These are phyloP conservation scores for Hypsopygia costalis DNA, from an alignment of 2,888 invertebrate species.

Conservation along the genomic window DNA sequence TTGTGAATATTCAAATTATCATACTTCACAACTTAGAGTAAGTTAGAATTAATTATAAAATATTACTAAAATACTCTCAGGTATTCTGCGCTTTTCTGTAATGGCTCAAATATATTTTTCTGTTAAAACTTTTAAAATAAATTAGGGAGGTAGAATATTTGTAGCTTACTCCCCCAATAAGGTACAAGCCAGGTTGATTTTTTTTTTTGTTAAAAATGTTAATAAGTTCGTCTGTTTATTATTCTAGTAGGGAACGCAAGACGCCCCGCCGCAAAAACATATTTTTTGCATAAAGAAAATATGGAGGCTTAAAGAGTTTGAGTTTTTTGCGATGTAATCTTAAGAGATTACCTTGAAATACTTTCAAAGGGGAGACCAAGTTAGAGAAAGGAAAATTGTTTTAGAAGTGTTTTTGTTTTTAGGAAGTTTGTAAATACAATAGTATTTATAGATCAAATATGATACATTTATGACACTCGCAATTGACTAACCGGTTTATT, in stretches of 20 bases:
- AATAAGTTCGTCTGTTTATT: slow-evolving; percentile 59
- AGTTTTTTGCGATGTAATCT: slow-evolving; percentile 63
- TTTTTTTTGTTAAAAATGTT: slow-evolving; percentile 46
- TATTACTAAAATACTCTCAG: no score
- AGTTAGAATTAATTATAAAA: no score
- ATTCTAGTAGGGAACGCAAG: slow-evolving; percentile 35
- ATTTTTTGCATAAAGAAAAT: slow-evolving; percentile 66
- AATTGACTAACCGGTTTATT: no score
- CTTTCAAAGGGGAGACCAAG: slow-evolving; percentile 47
- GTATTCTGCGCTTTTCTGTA: neutral
- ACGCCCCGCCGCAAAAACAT: slow-evolving; percentile 44
- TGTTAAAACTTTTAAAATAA: slow-evolving; percentile 25
- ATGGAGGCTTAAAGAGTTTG: slow-evolving; percentile 62
- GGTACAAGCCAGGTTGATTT: slow-evolving; percentile 24
- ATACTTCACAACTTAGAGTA: no score
- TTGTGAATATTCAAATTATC: no score
- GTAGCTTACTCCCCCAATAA: slow-evolving; percentile 26
- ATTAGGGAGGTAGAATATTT: slow-evolving; percentile 29
- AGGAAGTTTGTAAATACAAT: slow-evolving; percentile 19
- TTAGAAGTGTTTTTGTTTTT: slow-evolving; percentile 45
- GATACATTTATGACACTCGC: no score
- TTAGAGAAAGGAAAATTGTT: slow-evolving; percentile 42
- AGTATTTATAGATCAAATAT: no score
- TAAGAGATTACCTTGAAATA: slow-evolving; percentile 67
- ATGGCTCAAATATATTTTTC: slow-evolving; percentile 1